These are phyloP conservation scores for Andrena hattorfiana DNA, from an alignment of 2,888 invertebrate genomes.

Conservation along the genomic window DNA sequence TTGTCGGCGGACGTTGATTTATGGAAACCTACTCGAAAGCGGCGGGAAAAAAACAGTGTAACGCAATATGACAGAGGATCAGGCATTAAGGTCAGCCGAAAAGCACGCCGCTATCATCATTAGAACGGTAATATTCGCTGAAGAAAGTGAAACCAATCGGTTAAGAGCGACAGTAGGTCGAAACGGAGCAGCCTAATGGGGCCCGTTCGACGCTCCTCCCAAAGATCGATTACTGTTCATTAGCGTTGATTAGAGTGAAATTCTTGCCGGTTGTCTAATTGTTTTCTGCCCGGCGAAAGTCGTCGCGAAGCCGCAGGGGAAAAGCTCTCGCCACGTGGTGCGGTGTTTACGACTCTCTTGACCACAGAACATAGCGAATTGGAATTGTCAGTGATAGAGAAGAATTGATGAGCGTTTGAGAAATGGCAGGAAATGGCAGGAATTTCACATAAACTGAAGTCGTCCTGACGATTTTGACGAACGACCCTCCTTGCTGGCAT, in stretches of 20 bases:
- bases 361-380: conserved; percentile 5
- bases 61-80: conserved; percentile 31
- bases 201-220: conserved; percentile 33
- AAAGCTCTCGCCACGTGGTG: conserved; percentile 21
- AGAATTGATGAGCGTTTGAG: neutral
- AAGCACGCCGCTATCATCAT: conserved; percentile 41
- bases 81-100: conserved; percentile 13
- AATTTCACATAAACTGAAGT: neutral
- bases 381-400: neutral
- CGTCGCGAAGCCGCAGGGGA: conserved; percentile 5
- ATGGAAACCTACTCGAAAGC: conserved; percentile 6
- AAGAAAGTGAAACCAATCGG: conserved; percentile 68
- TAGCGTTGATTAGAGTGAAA: conserved; percentile 67
- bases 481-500: conserved; percentile 3
- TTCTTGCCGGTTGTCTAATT: conserved; percentile 57
- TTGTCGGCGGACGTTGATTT: conserved; percentile 23
- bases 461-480: conserved; percentile 51
- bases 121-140: conserved; percentile 41
- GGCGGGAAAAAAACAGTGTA: conserved; percentile 9
- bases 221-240: conserved; percentile 62
- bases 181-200: conserved; percentile 65
- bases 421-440: neutral
- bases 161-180: conserved; percentile 31
- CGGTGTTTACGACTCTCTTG: neutral
- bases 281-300: conserved; percentile 57